These are phyloP conservation scores for Danionella dracula DNA, from an alignment of 2,797 vertebrate species.

Conservation along the genomic window DNA sequence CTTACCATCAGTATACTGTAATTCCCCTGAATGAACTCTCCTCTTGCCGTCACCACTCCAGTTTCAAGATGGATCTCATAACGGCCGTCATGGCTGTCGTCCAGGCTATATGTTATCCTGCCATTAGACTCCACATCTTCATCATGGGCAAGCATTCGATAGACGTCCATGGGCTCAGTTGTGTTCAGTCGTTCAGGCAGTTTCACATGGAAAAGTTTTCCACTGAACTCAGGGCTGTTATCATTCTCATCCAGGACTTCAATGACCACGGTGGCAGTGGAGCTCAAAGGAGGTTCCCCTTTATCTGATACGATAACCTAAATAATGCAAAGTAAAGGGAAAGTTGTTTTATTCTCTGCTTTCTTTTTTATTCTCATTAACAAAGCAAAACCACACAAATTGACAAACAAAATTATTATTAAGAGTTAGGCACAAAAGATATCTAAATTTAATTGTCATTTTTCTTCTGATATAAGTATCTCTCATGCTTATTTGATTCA, in stretches of 20 bases:
- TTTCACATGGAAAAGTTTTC: constrained; percentile 85
- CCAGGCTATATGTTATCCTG: constrained; percentile 79
- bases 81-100: constrained; percentile 63
- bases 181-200: constrained; percentile 68
- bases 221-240: constrained; percentile 81
- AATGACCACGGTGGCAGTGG: constrained; percentile 85
- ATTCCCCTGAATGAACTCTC: constrained; percentile 76
- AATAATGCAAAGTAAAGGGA: neutral
- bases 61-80: constrained; percentile 77
- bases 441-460: too few species aligned
- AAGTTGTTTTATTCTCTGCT: too few species aligned
- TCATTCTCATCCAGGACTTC: constrained; percentile 84
- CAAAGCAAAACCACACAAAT: too few species aligned
- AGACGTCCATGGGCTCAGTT: constrained; percentile 58
- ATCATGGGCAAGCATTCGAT: constrained; percentile 83
- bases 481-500: too few species aligned
- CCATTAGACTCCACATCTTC: constrained; percentile 83
- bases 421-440: too few species aligned
- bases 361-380: too few species aligned
- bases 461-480: too few species aligned
- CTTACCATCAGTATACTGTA: constrained; percentile 89
- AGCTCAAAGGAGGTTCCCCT: constrained; percentile 74
- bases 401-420: too few species aligned
- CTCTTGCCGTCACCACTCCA: constrained; percentile 74
- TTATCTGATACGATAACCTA: constrained; percentile 90